These are phyloP conservation scores for Trichogramma dendrolimi DNA, from an alignment of 2,888 invertebrate genomes.

Conservation along the genomic window DNA sequence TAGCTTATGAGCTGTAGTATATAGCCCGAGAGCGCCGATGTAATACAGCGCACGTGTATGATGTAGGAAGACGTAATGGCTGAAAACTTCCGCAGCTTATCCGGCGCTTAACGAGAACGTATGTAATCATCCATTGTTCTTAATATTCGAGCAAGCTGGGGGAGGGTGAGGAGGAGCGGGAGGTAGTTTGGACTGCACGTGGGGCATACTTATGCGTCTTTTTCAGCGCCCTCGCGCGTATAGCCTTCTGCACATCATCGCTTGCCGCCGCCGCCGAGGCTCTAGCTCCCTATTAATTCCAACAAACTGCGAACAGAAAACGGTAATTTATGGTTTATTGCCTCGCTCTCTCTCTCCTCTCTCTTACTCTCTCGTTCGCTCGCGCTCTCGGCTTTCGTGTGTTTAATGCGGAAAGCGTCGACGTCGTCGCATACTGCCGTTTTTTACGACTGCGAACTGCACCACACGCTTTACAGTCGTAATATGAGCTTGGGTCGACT, in stretches of 20 bases:
- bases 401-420: slow-evolving; percentile 11
- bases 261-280: background rate
- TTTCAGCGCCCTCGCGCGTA: background rate
- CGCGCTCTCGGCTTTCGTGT: no score
- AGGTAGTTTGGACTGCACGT: no score
- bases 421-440: slow-evolving; percentile 7
- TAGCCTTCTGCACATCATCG: background rate
- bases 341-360: background rate
- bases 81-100: background rate
- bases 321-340: slow-evolving; percentile 27
- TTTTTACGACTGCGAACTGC: slow-evolving; percentile 11
- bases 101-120: background rate
- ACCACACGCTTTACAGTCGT: background rate
- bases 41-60: background rate
- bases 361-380: no score
- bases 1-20: no score
- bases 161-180: no score
- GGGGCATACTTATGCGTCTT: no score
- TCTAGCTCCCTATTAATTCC: slow-evolving; percentile 19
- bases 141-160: no score
- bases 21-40: background rate
- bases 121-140: background rate
- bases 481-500: no score
- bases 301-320: slow-evolving; percentile 24
- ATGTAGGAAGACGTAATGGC: background rate